A percentile compares a stretch with the other conserved stretches of the same genome.
phyloP scores from a whole-genome alignment of 2,888 invertebrate genomes.

The Chironomus tentans region DNA sequence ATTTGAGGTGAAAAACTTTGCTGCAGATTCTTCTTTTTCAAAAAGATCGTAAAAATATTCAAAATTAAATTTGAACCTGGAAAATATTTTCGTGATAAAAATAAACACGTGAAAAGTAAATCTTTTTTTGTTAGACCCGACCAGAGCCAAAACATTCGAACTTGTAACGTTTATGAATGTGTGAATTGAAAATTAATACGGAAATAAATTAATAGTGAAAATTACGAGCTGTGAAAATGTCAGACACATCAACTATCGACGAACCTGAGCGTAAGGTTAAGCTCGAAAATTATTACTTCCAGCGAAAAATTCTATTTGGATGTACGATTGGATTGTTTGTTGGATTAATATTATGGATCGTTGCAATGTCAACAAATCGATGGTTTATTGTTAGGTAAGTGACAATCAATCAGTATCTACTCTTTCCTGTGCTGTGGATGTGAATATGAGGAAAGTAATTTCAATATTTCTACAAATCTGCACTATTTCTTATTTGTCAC shows the following conservation, averaged over 20 bases:
- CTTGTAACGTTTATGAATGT: too few relatives aligned
- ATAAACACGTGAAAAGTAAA: not conserved
- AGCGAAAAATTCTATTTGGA: constrained; percentile 60
- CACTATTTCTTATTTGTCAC: too few relatives aligned
- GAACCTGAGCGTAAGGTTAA: constrained; percentile 51
- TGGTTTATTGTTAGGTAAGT: constrained; percentile 52
- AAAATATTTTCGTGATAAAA: not conserved
- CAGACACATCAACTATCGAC: constrained; percentile 2
- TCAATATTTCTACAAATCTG: too few relatives aligned
- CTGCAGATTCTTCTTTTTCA: not conserved
- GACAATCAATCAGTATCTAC: too few relatives aligned
- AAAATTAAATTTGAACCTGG: not conserved
- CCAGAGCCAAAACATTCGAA: not conserved
- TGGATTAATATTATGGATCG: constrained; percentile 59
- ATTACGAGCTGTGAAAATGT: not conserved
- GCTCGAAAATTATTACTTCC: constrained; percentile 55
- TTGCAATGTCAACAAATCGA: constrained; percentile 63
- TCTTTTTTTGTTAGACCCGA: not conserved
- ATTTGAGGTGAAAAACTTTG: not conserved
- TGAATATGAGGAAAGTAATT: too few relatives aligned
- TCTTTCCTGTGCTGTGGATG: too few relatives aligned
- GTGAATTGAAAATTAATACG: not conserved
- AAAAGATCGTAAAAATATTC: too few relatives aligned
- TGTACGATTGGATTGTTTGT: constrained; percentile 59
- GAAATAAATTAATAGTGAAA: not conserved